Conservation (phyloP, 1,140 invertebrate genomes). For the Sinonovacula constricta region DNA sequence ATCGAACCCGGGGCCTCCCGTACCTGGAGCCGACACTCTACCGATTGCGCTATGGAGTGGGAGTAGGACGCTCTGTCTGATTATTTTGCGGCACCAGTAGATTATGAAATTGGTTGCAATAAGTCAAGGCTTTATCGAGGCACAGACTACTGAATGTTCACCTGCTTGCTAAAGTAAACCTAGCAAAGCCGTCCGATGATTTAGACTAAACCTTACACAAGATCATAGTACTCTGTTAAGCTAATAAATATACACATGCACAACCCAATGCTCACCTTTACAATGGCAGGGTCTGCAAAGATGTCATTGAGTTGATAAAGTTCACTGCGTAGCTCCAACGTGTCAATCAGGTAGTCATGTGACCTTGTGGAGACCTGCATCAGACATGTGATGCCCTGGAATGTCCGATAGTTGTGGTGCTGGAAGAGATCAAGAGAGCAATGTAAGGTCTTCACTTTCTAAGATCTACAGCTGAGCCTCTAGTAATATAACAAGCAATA, state of each 20-base stretch:
- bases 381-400: constrained; percentile 91
- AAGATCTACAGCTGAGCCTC: no score
- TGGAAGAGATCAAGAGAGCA: constrained; percentile 75
- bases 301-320: constrained; percentile 92
- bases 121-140: no score
- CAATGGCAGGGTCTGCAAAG: constrained; percentile 93
- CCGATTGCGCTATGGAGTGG: no score
- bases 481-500: no score
- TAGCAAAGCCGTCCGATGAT: neutral
- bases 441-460: no score
- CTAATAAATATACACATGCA: no score
- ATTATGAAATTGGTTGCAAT: no score
- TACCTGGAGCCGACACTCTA: no score
- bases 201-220: neutral
- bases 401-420: constrained; percentile 91
- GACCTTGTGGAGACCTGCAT: constrained; percentile 95
- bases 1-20: no score
- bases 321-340: constrained; percentile 89
- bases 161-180: neutral
- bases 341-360: constrained; percentile 95
- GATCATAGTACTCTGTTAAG: no score
- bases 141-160: neutral
- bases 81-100: no score
- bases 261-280: constrained; percentile 95
- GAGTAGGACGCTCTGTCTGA: no score